Percentiles rank a stretch among this genome's conserved stretches.
phyloP scores from a whole-genome alignment of 2,113 vertebrate species.

The Rhagologus leucostigma region DNA sequence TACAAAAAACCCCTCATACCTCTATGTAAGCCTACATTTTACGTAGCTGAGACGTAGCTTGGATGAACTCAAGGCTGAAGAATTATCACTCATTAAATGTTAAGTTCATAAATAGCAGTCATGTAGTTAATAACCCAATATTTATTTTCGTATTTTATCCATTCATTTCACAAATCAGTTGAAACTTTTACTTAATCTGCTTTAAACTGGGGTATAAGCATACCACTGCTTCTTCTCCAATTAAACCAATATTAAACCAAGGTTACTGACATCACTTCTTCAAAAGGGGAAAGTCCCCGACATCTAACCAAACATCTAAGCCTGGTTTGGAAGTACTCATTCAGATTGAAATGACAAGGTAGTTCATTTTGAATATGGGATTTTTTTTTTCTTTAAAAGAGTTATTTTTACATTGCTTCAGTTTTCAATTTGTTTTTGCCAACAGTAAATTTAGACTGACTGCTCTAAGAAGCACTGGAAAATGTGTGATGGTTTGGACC shows the following conservation, averaged over 20 bases:
- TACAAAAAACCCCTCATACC: rapidly evolving
- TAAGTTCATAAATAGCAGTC: not conserved
- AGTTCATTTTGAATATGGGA: not conserved
- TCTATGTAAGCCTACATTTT: not conserved
- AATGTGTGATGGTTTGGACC: not conserved
- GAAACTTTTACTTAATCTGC: not conserved
- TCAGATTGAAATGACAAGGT: not conserved
- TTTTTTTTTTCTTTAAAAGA: not conserved
- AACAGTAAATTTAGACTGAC: not conserved
- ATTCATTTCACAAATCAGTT: not conserved
- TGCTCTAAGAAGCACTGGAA: not conserved
- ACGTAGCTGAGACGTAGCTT: not conserved
- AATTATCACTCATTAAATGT: not conserved
- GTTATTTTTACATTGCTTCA: not conserved
- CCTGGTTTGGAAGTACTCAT: not conserved
- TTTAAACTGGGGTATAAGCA: not conserved
- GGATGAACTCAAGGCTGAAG: not conserved
- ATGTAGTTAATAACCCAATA: not conserved
- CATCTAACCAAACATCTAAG: not conserved
- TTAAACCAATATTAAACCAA: not conserved
- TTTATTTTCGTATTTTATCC: not conserved
- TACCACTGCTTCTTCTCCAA: not conserved
- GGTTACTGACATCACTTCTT: not conserved
- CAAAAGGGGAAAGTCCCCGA: not conserved
- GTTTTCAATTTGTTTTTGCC: not conserved